Percentiles rank a stretch among this genome's conserved stretches.
Conservation (phyloP, 2,888 invertebrate genomes). For the Ormia ochracea region DNA sequence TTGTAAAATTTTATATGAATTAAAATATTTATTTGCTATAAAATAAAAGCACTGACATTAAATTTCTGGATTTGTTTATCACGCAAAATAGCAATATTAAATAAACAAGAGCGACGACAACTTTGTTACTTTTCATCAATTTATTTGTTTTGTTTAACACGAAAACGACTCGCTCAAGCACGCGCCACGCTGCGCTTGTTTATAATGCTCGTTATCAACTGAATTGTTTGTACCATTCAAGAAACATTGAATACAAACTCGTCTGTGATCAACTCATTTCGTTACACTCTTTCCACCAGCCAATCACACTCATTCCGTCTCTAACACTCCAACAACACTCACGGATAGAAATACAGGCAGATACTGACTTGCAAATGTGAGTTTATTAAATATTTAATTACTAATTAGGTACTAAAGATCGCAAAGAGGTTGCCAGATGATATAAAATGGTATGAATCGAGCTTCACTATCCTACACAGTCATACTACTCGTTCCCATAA, state of each 20-base stretch:
- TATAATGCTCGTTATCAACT: slow-evolving; percentile 49
- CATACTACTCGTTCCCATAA: no score
- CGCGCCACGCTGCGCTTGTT: slow-evolving; percentile 7
- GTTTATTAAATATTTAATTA: not conserved
- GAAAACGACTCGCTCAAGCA: not conserved
- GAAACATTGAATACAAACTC: slow-evolving; percentile 32
- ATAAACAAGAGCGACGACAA: not conserved
- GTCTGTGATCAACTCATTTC: not conserved
- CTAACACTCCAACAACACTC: not conserved
- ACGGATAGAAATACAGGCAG: no score
- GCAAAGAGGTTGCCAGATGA: not conserved
- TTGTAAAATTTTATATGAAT: no score
- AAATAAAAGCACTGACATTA: not conserved
- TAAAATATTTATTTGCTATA: not conserved
- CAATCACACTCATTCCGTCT: not conserved
- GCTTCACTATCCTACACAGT: not conserved
- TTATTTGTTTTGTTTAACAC: slow-evolving; percentile 19
- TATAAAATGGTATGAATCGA: not conserved
- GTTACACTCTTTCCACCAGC: not conserved
- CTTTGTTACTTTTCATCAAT: slow-evolving; percentile 33
- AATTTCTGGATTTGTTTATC: slow-evolving; percentile 2
- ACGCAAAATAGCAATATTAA: no score
- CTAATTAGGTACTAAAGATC: not conserved
- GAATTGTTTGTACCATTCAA: slow-evolving; percentile 18
- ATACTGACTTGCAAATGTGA: not conserved